These are phyloP conservation scores for Drosophila mayri DNA, from an alignment of 1,140 invertebrate species.

Conservation along the genomic window DNA sequence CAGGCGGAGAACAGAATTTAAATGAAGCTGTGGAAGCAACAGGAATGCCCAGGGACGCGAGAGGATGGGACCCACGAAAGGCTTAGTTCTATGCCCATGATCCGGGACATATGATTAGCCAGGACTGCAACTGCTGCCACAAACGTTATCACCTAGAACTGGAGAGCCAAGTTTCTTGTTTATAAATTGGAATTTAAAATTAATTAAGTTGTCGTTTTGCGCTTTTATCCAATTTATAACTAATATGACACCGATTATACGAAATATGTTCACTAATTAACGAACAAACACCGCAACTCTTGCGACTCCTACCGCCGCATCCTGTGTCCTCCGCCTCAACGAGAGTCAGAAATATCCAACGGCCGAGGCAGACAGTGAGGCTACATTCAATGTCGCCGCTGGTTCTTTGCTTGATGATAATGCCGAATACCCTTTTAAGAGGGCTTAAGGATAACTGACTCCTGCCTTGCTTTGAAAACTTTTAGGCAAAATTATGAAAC, in stretches of 20 bases:
- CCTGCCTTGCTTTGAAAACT: not conserved
- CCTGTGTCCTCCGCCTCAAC: slow-evolving; percentile 21
- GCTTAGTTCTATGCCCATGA: slow-evolving; percentile 45
- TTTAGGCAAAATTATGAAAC: not conserved
- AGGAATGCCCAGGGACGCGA: not conserved
- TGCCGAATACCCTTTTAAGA: slow-evolving; percentile 13
- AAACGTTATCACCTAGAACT: slow-evolving; percentile 68
- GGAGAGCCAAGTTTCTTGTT: slow-evolving; percentile 48
- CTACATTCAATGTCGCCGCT: slow-evolving; percentile 47
- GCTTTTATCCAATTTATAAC: slow-evolving; percentile 85
- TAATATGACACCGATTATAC: slow-evolving; percentile 85
- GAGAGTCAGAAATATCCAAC: slow-evolving; percentile 43
- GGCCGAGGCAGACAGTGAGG: slow-evolving; percentile 69
- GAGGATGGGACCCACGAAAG: not conserved
- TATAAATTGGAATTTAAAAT: slow-evolving; percentile 85
- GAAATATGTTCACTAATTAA: slow-evolving; percentile 85
- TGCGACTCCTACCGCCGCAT: slow-evolving; percentile 1
- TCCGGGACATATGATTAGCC: slow-evolving; percentile 60
- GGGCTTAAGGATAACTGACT: not conserved
- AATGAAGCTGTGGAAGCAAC: slow-evolving; percentile 68
- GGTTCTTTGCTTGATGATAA: not conserved
- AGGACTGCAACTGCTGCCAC: slow-evolving; percentile 28
- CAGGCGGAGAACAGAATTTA: slow-evolving; percentile 56
- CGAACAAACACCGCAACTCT: slow-evolving; percentile 79
- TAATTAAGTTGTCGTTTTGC: slow-evolving; percentile 85